Conservation (phyloP, 2,888 invertebrate species). For the Ametastegia equiseti region DNA sequence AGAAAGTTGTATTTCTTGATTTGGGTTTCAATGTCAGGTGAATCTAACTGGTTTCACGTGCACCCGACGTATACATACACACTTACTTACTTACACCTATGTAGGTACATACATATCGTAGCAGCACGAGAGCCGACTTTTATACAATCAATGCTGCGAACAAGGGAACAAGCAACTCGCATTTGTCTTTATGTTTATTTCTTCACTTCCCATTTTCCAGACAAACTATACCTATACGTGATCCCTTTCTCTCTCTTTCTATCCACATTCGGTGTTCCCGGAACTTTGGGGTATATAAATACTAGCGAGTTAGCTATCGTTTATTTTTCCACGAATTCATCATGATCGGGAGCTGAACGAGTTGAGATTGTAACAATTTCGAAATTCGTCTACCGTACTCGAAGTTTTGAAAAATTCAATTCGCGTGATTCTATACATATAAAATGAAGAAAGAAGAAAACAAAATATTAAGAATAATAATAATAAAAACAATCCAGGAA, state of each 20-base stretch:
- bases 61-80: background rate
- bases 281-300: background rate
- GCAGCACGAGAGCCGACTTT: background rate
- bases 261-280: background rate
- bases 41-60: constrained; percentile 35
- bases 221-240: too few species aligned
- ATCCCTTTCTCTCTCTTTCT: background rate
- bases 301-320: background rate
- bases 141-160: background rate
- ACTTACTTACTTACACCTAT: background rate
- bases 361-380: too few species aligned
- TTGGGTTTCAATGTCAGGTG: constrained; percentile 40
- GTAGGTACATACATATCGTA: background rate
- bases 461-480: background rate
- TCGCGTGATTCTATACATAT: too few species aligned
- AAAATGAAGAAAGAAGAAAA: too few species aligned
- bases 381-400: background rate
- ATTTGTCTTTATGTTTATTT: background rate
- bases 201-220: background rate
- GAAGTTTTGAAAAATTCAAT: background rate
- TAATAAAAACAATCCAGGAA: background rate
- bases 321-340: background rate
- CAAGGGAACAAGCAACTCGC: background rate
- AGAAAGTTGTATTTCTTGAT: constrained; percentile 5
- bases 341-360: background rate